Evolutionary conservation across 2,113 vertebrate species (phyloP).

Genomic region (human): GRCh38 chr2:132703501-132704000

Average conservation of each 20-base stretch:
- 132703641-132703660: background rate
- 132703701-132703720: background rate
- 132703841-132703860: background rate
- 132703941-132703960: background rate
- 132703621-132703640: background rate
- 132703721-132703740: background rate
- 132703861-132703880: constrained; percentile 6
- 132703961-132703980: constrained; percentile 11
- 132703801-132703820: background rate
- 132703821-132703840: background rate
- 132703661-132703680: background rate
- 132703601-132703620: background rate
- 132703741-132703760: background rate
- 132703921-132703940: background rate
- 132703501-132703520: background rate
- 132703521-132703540: background rate
- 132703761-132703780: background rate
- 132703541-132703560: background rate
- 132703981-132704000: background rate
- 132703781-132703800: background rate
- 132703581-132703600: background rate
- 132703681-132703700: background rate
- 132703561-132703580: background rate
- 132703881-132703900: background rate
- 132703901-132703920: background rate